Percentiles rank a stretch among this genome's conserved stretches.
Conservation (phyloP, 2,113 vertebrate genomes). For the Pongo pygmaeus region DNA sequence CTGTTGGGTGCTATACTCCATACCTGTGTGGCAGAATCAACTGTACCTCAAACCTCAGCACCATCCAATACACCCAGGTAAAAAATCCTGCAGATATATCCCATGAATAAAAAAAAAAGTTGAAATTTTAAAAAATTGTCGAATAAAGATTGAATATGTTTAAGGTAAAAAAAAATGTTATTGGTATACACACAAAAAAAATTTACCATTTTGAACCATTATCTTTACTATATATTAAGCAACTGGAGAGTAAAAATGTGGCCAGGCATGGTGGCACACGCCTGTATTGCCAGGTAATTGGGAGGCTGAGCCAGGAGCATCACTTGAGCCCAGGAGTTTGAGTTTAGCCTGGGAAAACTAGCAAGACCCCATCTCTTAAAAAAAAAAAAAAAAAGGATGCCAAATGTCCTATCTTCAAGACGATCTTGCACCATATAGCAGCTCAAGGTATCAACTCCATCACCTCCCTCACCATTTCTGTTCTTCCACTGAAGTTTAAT, state of each 20-base stretch:
- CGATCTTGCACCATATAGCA: rapidly evolving
- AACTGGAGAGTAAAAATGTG: background rate
- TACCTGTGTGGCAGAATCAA: too few relatives aligned
- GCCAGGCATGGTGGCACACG: background rate
- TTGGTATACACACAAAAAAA: background rate
- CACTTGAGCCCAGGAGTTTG: background rate
- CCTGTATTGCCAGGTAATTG: background rate
- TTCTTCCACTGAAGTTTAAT: too few relatives aligned
- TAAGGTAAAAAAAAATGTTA: too few relatives aligned
- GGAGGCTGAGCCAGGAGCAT: background rate
- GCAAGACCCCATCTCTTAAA: background rate
- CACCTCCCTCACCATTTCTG: rapidly evolving
- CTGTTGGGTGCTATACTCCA: too few relatives aligned
- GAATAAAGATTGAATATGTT: too few relatives aligned
- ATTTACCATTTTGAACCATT: background rate
- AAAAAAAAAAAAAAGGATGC: background rate
- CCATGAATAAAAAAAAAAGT: too few relatives aligned
- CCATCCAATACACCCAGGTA: too few relatives aligned
- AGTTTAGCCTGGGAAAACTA: background rate
- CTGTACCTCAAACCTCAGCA: too few relatives aligned
- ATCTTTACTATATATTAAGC: background rate
- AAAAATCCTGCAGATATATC: too few relatives aligned
- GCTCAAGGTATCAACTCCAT: background rate
- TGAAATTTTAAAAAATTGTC: too few relatives aligned
- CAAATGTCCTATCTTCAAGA: rapidly evolving